These are phyloP conservation scores for Hephaestus fuliginosus DNA, from an alignment of 2,797 vertebrate genomes.

Conservation along the genomic window DNA sequence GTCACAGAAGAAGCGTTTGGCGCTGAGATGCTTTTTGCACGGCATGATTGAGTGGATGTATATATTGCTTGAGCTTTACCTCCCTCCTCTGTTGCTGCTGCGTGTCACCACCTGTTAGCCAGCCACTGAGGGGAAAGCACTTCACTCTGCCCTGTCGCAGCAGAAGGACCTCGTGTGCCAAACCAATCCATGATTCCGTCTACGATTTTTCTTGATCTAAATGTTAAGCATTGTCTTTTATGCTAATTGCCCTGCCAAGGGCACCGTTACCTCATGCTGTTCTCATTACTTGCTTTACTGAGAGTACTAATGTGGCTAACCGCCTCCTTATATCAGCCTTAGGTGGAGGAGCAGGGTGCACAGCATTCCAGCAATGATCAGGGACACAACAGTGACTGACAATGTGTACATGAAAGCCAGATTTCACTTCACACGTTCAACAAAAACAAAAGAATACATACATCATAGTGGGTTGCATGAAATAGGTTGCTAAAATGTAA, in stretches of 20 bases:
- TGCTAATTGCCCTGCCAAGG: conserved; percentile 35
- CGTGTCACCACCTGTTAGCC: conserved; percentile 58
- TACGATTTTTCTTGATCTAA: conserved; percentile 39
- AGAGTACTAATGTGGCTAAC: conserved; percentile 52
- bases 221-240: conserved; percentile 38
- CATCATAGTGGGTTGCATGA: no score
- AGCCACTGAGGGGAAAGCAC: conserved; percentile 17
- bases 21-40: conserved; percentile 18
- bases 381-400: conserved; percentile 25
- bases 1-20: conserved; percentile 37
- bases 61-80: conserved; percentile 22
- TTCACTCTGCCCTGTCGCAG: conserved; percentile 31
- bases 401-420: conserved; percentile 16
- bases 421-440: conserved; percentile 13
- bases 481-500: neutral
- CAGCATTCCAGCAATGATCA: neutral
- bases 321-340: conserved; percentile 28
- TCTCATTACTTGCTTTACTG: conserved; percentile 59
- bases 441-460: neutral
- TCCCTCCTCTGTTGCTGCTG: conserved; percentile 17
- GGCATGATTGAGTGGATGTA: conserved; percentile 43
- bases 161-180: conserved; percentile 24
- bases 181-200: conserved; percentile 27
- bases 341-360: conserved; percentile 17
- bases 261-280: conserved; percentile 30